These are phyloP conservation scores for Delphinapterus leucas DNA, from an alignment of 2,113 vertebrate species.

Conservation along the genomic window DNA sequence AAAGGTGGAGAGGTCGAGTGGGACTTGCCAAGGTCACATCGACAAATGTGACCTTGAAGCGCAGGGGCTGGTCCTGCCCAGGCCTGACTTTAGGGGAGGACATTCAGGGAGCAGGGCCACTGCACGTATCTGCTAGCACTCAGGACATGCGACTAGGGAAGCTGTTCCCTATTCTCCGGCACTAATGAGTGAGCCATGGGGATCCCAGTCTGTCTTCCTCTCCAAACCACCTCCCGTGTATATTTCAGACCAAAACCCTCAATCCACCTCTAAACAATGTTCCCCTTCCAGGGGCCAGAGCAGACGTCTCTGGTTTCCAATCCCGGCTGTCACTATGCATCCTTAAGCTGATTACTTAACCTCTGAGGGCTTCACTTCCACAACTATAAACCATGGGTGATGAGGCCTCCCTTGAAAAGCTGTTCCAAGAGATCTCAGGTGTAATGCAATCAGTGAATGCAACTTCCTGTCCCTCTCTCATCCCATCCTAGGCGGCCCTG, in stretches of 20 bases:
- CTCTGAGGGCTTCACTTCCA: background rate
- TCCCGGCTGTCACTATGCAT: no score
- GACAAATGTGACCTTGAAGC: background rate
- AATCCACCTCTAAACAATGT: background rate
- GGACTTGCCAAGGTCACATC: background rate
- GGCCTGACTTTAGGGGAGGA: background rate
- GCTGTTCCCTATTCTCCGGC: background rate
- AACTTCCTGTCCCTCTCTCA: background rate
- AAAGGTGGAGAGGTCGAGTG: background rate
- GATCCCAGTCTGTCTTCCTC: background rate
- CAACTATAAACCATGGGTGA: background rate
- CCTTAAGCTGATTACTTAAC: background rate
- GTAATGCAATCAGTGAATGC: rapidly evolving
- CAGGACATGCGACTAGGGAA: background rate
- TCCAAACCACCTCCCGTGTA: background rate
- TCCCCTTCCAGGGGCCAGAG: background rate
- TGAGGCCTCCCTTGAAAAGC: background rate
- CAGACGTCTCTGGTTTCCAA: background rate
- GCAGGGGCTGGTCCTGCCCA: no score
- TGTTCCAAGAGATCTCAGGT: no score
- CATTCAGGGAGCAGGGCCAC: background rate
- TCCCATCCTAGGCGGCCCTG: background rate
- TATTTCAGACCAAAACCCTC: background rate
- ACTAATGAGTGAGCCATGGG: background rate
- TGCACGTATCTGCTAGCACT: no score